These are phyloP conservation scores for Dilophus febrilis DNA, from an alignment of 2,888 invertebrate genomes.

Conservation along the genomic window DNA sequence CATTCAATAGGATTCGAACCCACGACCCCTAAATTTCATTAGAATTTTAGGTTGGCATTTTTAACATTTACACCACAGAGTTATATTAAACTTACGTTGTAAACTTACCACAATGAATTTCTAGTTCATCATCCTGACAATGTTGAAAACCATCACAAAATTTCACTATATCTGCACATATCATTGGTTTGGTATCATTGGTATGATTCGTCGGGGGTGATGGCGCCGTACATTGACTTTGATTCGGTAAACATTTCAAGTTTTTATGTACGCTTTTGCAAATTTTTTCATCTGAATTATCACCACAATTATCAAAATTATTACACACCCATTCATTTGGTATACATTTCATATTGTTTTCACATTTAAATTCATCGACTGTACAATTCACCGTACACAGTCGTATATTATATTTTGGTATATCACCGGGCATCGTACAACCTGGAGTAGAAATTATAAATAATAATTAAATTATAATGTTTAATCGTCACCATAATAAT, in stretches of 20 bases:
- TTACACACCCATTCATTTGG: constrained; percentile 63
- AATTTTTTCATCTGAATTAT: constrained; percentile 55
- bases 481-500: too few species aligned
- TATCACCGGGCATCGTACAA: too few species aligned
- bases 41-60: too few species aligned
- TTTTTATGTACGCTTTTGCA: constrained; percentile 54
- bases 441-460: too few species aligned
- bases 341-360: constrained; percentile 23
- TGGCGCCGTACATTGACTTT: too few species aligned
- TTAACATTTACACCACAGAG: too few species aligned
- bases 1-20: background rate
- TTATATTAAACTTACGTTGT: background rate
- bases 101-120: constrained; percentile 22
- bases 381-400: too few species aligned
- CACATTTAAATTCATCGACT: too few species aligned
- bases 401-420: too few species aligned
- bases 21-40: too few species aligned
- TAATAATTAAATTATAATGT: too few species aligned
- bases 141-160: constrained; percentile 29
- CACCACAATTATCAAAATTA: constrained; percentile 60
- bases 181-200: constrained; percentile 12
- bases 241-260: constrained; percentile 36
- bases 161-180: constrained; percentile 26
- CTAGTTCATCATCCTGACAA: constrained; percentile 27
- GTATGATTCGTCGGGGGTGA: too few species aligned